phyloP scores from a whole-genome alignment of 2,888 invertebrate species.

The Sinohyriopsis cumingii region DNA sequence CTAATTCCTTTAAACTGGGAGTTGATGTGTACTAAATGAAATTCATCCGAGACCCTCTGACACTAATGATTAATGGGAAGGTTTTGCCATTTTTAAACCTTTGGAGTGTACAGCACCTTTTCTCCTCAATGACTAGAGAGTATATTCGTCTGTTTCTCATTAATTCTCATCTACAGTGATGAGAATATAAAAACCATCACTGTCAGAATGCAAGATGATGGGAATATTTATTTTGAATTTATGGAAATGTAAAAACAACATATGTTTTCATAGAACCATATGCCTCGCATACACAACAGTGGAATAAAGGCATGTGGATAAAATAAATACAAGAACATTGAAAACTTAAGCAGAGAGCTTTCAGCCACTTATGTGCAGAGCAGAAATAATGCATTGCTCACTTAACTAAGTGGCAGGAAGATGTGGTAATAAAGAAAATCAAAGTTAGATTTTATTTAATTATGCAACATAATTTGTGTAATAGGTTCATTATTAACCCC shows the following conservation, averaged over 20 bases:
- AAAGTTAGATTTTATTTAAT: constrained; percentile 37
- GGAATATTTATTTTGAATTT: constrained; percentile 44
- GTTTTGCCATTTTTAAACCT: not conserved
- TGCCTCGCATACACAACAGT: constrained; percentile 13
- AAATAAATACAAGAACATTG: no score
- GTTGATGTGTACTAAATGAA: constrained; percentile 39
- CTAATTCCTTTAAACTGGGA: constrained; percentile 17
- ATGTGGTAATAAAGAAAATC: constrained; percentile 26
- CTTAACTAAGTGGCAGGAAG: no score
- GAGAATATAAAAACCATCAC: constrained; percentile 41
- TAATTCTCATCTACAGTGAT: constrained; percentile 31
- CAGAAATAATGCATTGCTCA: no score
- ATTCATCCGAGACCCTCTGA: constrained; percentile 32
- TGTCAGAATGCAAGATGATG: constrained; percentile 43
- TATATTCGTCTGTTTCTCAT: constrained; percentile 30
- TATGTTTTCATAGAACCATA: constrained; percentile 39
- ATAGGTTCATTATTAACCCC: no score
- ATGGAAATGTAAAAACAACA: constrained; percentile 35
- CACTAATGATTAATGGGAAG: constrained; percentile 32
- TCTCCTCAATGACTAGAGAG: constrained; percentile 27
- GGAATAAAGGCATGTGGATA: no score
- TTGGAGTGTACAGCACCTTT: constrained; percentile 18
- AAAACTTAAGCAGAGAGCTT: no score
- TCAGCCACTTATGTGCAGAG: no score
- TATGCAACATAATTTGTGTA: constrained; percentile 27